phyloP scores from a whole-genome alignment of 1,140 invertebrate genomes.

The Cyclargus thomasi region DNA sequence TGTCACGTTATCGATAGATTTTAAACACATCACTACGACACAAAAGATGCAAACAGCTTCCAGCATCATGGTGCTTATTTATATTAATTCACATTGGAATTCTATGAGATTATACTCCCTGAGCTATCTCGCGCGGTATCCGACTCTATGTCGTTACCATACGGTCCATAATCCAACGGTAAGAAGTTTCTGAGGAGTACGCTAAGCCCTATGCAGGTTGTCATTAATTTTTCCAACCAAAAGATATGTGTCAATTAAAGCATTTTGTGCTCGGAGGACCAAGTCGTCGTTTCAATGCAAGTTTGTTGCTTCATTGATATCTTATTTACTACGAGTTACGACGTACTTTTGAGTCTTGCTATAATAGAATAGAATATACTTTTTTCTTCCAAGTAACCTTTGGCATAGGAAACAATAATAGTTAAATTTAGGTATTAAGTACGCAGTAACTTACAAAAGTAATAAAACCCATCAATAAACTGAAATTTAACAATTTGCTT shows the following conservation, averaged over 20 bases:
- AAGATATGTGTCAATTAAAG: constrained; percentile 2
- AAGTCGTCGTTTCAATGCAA: neutral
- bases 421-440: no score
- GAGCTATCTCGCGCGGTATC: neutral
- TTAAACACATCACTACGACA: neutral
- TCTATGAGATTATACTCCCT: constrained; percentile 10
- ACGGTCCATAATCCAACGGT: neutral
- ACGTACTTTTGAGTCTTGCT: no score
- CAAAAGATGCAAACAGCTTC: constrained; percentile 16
- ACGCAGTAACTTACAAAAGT: no score
- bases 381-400: no score
- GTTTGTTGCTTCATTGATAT: neutral
- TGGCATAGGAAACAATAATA: no score
- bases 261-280: neutral
- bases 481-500: no score
- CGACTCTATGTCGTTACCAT: neutral
- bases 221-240: constrained; percentile 3
- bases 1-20: neutral
- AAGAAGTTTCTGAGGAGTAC: neutral
- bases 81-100: constrained; percentile 15
- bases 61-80: constrained; percentile 15
- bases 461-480: no score
- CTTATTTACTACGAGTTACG: no score
- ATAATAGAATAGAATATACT: no score
- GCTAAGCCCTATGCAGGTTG: neutral